Conservation (phyloP, 2,888 invertebrate genomes). For the Amphipoea lucens region DNA sequence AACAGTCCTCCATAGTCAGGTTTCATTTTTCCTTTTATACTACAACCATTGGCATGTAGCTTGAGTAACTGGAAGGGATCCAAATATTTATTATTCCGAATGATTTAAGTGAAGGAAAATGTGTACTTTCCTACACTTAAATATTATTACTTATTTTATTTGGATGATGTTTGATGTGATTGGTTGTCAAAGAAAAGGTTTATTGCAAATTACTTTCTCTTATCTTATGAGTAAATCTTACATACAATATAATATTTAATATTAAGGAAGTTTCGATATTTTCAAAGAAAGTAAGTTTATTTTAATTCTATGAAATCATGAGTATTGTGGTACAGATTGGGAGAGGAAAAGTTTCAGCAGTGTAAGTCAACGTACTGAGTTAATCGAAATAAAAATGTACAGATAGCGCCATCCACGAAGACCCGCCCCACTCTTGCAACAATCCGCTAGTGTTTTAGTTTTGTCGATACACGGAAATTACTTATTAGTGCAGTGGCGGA, state of each 20-base stretch:
- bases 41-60: neutral
- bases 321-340: too few species aligned
- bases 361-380: neutral
- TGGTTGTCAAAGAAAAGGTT: conserved; percentile 34
- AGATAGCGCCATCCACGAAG: too few species aligned
- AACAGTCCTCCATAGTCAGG: neutral
- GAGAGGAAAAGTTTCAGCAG: neutral
- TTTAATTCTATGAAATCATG: neutral
- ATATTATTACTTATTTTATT: conserved; percentile 9
- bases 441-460: too few species aligned
- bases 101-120: conserved; percentile 13
- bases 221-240: conserved; percentile 13
- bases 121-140: neutral
- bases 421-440: too few species aligned
- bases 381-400: neutral
- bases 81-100: neutral
- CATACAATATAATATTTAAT: neutral
- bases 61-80: neutral
- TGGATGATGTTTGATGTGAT: conserved; percentile 10
- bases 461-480: too few species aligned
- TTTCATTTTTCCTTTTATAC: neutral
- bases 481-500: too few species aligned
- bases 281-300: neutral
- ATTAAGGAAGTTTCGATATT: neutral
- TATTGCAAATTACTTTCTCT: conserved; percentile 47